A percentile compares a stretch with the other conserved stretches of the same genome.
These are phyloP conservation scores for Drosophila anomelani DNA, from an alignment of 2,888 invertebrate species.

Conservation along the genomic window DNA sequence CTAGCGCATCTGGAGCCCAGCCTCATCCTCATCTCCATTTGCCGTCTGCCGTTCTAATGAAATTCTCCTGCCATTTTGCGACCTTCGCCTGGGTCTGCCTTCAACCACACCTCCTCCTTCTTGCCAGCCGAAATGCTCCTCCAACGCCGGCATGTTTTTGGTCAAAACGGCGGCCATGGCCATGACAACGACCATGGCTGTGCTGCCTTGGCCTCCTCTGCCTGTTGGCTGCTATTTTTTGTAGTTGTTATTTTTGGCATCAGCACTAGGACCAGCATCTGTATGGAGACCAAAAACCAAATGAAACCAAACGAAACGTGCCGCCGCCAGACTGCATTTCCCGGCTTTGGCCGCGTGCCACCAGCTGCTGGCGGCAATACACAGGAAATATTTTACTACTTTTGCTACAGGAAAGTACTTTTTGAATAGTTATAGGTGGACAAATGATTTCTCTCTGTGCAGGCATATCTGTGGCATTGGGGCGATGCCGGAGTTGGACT, in stretches of 20 bases:
- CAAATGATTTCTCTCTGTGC: neutral
- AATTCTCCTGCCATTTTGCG: slow-evolving; percentile 65
- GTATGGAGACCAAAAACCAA: slow-evolving; percentile 47
- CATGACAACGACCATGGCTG: slow-evolving; percentile 3
- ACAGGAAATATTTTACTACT: neutral
- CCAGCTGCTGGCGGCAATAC: slow-evolving; percentile 33
- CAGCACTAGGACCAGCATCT: slow-evolving; percentile 46
- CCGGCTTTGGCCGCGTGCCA: slow-evolving; percentile 46
- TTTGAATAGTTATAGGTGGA: too few relatives aligned
- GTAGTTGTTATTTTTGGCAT: slow-evolving; percentile 73
- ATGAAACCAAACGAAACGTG: slow-evolving; percentile 58
- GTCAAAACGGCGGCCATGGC: slow-evolving; percentile 60
- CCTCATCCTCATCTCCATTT: slow-evolving; percentile 58
- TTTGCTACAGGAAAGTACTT: neutral
- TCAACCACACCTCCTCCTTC: neutral
- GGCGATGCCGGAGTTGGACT: slow-evolving; percentile 52
- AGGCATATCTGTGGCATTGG: slow-evolving; percentile 72
- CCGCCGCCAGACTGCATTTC: slow-evolving; percentile 49
- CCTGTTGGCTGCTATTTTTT: slow-evolving; percentile 15
- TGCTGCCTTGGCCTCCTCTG: slow-evolving; percentile 17
- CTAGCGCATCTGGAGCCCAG: slow-evolving; percentile 51
- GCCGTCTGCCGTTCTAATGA: slow-evolving; percentile 69
- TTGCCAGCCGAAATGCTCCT: neutral
- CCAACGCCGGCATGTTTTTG: slow-evolving; percentile 64
- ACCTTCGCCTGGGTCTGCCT: slow-evolving; percentile 59